Conservation (phyloP, 2,113 vertebrate genomes). For the Naja naja region DNA sequence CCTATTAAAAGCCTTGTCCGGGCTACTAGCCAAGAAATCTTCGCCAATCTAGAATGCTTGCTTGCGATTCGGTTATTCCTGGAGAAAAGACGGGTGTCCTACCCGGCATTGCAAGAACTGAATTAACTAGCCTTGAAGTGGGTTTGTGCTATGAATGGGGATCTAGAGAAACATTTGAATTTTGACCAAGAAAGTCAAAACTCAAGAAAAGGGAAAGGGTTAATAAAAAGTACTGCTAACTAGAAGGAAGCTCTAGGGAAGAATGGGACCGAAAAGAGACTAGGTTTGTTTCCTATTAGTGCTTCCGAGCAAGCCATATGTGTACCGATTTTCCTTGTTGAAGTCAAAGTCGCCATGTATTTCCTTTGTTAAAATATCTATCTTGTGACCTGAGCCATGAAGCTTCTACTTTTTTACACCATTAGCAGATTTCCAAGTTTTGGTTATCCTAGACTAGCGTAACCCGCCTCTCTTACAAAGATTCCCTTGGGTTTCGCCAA, state of each 20-base stretch:
- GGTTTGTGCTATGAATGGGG: constrained; percentile 62
- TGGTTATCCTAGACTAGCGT: background rate
- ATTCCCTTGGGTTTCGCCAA: background rate
- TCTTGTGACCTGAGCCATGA: background rate
- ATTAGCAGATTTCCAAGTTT: background rate
- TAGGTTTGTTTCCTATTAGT: background rate
- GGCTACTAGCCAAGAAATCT: background rate
- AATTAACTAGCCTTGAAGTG: constrained; percentile 57
- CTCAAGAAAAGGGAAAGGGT: background rate
- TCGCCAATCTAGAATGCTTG: constrained; percentile 12
- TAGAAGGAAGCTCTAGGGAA: background rate
- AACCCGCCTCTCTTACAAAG: background rate
- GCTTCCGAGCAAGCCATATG: background rate
- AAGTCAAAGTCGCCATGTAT: background rate
- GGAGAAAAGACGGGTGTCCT: constrained; percentile 58
- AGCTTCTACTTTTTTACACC: background rate
- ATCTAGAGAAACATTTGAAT: constrained; percentile 70
- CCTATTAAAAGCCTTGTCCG: background rate
- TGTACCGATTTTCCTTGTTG: background rate
- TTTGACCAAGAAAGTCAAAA: constrained; percentile 61
- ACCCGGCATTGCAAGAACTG: constrained; percentile 31
- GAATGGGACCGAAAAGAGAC: background rate
- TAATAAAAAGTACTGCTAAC: background rate
- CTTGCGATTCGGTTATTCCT: constrained; percentile 55
- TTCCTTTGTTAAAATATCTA: background rate